A percentile compares a stretch with the other conserved stretches of the same genome.
Evolutionary conservation across 2,113 vertebrate genomes (phyloP).

Genomic region (Xenus cinereus): DNA sequence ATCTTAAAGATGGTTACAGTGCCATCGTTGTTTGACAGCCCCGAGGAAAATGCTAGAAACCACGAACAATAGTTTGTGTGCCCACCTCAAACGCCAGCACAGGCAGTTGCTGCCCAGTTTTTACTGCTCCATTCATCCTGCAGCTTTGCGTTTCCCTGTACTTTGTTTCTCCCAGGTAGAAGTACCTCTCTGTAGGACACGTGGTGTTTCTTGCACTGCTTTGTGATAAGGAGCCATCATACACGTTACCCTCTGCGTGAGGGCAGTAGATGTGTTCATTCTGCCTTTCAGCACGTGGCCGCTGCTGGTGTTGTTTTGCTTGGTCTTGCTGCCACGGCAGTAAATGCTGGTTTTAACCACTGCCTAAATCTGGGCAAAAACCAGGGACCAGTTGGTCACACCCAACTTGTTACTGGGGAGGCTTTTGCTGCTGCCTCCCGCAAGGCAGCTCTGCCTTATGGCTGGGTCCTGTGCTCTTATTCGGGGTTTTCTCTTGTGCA

Average conservation of each 20-base stretch:
- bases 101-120: not conserved
- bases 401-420: not conserved
- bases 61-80: not conserved
- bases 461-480: fast-evolving
- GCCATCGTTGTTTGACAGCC: not conserved
- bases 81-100: not conserved
- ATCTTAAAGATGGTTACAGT: not conserved
- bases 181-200: fast-evolving
- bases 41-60: not conserved
- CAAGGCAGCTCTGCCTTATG: not conserved
- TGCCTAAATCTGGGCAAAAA: not conserved
- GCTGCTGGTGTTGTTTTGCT: not conserved
- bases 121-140: not conserved
- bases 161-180: not conserved
- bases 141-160: not conserved
- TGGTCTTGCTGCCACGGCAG: not conserved
- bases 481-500: not conserved
- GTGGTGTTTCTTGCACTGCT: not conserved
- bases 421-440: not conserved
- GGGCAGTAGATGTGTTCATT: not conserved
- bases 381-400: not conserved
- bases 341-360: not conserved
- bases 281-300: not conserved
- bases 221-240: not conserved
- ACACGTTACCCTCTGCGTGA: not conserved